Base-by-base conservation (phyloP, 2,888 invertebrate species). In the Acholoe squamosa region DNA sequence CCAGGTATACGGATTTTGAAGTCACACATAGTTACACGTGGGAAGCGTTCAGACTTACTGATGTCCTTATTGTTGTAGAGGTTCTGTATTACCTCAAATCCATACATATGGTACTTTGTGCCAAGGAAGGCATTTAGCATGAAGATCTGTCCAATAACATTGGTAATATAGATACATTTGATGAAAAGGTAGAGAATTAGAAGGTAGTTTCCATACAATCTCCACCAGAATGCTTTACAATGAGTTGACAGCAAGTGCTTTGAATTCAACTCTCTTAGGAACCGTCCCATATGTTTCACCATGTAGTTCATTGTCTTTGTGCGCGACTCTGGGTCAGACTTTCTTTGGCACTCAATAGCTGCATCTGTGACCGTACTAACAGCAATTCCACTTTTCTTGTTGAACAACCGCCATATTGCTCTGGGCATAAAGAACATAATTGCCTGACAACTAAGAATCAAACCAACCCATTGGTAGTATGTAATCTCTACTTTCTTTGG, bases 71-170 rank as follows among this genome's bases (percentile, higher is more conserved):
- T 91, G 31, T 89, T 61, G 22, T 89, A 76, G 52, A 93, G 89
- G 33, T 90, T 90, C 0, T 76, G 61, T 25, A 93, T 25, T 0
- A 93, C 92, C 71, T 92, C 92, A 34, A 92, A 84, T 12, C 93
- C 93, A 77, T 93, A 92, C 61, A 93, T 54, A 54, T 92, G 91
- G 91, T 92, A 93, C 90, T 95, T 94, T 52, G 95, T 95, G 77
- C 96, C 96, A 28, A 96, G 94, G 92, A 96, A 96, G 91, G 94
- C 95, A 93, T 96, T 96, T 88, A 96, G 94, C 90, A 96, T 94
- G 92, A 96, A 95, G 89, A 96, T 94, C 93, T 96, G 96, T 16
- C 95, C 95, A 31, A 96, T 93, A 77, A 96, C 96, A 93, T 96
- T 96, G 71, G 94, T 92, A 91, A 96, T 94, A 92, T 96, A 96